Percentiles rank a stretch among this genome's conserved stretches.
Conservation (phyloP, 2,113 vertebrate genomes). For the Zootoca vivipara region DNA sequence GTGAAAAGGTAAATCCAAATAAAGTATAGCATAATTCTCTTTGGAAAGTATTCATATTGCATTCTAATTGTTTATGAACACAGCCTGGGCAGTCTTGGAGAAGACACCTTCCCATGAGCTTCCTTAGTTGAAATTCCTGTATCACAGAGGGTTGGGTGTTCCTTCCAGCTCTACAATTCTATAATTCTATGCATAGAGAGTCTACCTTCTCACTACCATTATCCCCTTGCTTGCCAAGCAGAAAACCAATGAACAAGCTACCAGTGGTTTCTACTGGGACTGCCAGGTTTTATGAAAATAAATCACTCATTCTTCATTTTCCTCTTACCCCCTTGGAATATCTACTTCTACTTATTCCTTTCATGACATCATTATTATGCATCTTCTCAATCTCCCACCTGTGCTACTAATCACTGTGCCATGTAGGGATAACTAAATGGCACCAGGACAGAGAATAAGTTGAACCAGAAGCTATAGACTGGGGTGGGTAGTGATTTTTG, state of each 20-base stretch:
- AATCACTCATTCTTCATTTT: background rate
- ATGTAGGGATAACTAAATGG: background rate
- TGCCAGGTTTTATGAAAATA: background rate
- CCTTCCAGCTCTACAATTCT: too few relatives aligned
- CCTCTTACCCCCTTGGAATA: background rate
- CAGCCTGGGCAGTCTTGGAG: background rate
- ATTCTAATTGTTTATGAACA: background rate
- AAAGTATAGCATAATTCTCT: background rate
- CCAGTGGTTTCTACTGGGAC: too few relatives aligned
- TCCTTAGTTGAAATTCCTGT: too few relatives aligned
- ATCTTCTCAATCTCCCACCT: background rate
- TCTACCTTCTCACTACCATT: too few relatives aligned
- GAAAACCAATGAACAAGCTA: too few relatives aligned
- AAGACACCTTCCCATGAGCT: too few relatives aligned
- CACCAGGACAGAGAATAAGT: background rate
- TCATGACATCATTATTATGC: background rate
- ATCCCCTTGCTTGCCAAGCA: too few relatives aligned
- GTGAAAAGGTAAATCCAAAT: background rate
- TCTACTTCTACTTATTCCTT: background rate
- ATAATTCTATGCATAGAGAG: too few relatives aligned
- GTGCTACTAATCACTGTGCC: background rate
- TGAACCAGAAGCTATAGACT: background rate
- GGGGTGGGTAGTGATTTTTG: background rate
- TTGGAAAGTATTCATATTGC: constrained; percentile 10
- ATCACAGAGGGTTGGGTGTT: too few relatives aligned